Conservation (phyloP, 2,888 invertebrate species). For the Xanthorhoe spadicearia region DNA sequence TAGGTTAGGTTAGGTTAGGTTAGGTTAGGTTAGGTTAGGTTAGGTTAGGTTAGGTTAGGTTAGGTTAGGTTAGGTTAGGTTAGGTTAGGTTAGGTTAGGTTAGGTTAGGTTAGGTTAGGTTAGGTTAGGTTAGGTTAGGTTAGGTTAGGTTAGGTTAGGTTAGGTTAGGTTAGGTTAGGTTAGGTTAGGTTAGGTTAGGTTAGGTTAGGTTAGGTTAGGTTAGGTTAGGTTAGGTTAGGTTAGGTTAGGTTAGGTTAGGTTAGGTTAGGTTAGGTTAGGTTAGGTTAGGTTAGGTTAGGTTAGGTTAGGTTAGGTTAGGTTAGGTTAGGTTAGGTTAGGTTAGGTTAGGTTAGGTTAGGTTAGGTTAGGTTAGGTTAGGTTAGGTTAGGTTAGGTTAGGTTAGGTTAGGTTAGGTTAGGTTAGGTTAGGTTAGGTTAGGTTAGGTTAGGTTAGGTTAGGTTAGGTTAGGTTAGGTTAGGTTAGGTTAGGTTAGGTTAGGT, state of each 20-base stretch:
- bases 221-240: conserved; percentile 27
- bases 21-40: conserved; percentile 29
- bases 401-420: conserved; percentile 19
- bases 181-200: conserved; percentile 29
- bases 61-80: conserved; percentile 25
- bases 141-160: conserved; percentile 29
- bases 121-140: no score
- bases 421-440: conserved; percentile 29
- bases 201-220: conserved; percentile 29
- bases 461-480: conserved; percentile 28
- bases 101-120: no score
- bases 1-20: conserved; percentile 20
- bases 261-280: conserved; percentile 12
- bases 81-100: conserved; percentile 18
- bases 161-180: conserved; percentile 25
- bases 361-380: conserved; percentile 22
- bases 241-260: conserved; percentile 21
- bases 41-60: conserved; percentile 25
- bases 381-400: conserved; percentile 27
- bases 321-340: conserved; percentile 12
- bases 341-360: conserved; percentile 20
- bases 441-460: conserved; percentile 29
- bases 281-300: conserved; percentile 14
- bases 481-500: conserved; percentile 26
- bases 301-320: conserved; percentile 13